Evolutionary conservation across 2,797 vertebrate species (phyloP).

Genomic region (Manis pentadactyla): DNA sequence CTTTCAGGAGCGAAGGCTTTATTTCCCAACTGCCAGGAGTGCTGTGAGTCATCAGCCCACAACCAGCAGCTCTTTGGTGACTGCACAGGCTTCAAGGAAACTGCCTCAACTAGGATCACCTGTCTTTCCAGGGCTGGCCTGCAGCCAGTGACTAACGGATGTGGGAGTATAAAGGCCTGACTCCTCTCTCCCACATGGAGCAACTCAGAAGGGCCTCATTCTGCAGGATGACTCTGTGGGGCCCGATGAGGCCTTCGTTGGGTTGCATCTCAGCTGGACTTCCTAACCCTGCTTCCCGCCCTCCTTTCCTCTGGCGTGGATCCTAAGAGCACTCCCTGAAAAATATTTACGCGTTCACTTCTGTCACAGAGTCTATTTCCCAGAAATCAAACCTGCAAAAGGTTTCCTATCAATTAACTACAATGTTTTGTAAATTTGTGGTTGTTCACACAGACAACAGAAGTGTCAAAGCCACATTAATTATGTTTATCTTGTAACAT

Average conservation of each 20-base stretch:
- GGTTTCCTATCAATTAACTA: background rate
- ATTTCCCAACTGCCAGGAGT: background rate
- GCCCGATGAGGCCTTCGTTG: background rate
- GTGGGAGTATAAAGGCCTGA: background rate
- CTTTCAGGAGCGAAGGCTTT: background rate
- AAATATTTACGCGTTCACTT: background rate
- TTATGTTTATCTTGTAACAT: slow-evolving; percentile 55
- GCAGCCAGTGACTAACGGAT: background rate
- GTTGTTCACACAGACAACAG: background rate
- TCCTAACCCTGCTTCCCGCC: background rate
- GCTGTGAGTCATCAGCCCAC: background rate
- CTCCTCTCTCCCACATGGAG: background rate
- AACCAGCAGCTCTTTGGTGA: background rate
- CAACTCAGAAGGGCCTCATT: too few relatives aligned
- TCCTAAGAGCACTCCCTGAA: background rate
- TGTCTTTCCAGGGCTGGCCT: background rate
- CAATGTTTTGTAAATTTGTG: slow-evolving; percentile 17
- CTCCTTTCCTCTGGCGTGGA: background rate
- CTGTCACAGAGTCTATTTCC: background rate
- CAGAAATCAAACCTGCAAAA: background rate
- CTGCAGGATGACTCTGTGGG: background rate
- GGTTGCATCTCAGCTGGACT: background rate
- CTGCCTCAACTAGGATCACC: background rate
- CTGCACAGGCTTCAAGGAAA: background rate
- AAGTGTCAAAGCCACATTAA: slow-evolving; percentile 7